A percentile compares a stretch with the other conserved stretches of the same genome.
phyloP scores from a whole-genome alignment of 1,140 invertebrate genomes.

The Copidosoma floridanum region DNA sequence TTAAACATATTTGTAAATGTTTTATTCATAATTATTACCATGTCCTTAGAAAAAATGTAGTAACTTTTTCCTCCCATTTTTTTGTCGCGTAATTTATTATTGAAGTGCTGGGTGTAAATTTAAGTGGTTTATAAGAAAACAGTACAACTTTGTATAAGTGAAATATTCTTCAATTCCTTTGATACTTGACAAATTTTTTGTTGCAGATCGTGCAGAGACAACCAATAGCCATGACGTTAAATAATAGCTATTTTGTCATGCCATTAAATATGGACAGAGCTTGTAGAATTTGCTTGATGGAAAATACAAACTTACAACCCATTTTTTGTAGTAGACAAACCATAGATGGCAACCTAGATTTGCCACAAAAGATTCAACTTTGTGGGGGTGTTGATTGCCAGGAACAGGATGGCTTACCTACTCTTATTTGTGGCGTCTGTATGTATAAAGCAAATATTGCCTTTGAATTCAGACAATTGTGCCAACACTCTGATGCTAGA shows the following conservation, averaged over 20 bases:
- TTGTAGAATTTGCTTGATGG: slow-evolving; percentile 50
- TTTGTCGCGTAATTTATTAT: too few relatives aligned
- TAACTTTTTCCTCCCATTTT: too few relatives aligned
- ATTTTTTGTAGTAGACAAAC: slow-evolving; percentile 46
- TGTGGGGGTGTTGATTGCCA: slow-evolving; percentile 51
- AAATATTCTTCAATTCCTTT: background rate
- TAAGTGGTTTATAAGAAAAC: too few relatives aligned
- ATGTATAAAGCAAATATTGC: slow-evolving; percentile 51
- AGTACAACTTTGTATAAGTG: too few relatives aligned
- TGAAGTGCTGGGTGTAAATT: too few relatives aligned
- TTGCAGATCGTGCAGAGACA: slow-evolving; percentile 16
- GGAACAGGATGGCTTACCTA: slow-evolving; percentile 51
- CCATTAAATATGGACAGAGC: slow-evolving; percentile 48
- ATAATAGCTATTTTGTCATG: slow-evolving; percentile 41
- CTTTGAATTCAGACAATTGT: slow-evolving; percentile 51
- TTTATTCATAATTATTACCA: too few relatives aligned
- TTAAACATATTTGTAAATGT: too few relatives aligned
- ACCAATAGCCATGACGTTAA: slow-evolving; percentile 35
- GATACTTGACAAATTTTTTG: slow-evolving; percentile 10
- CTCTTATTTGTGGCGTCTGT: slow-evolving; percentile 50
- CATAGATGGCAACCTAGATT: slow-evolving; percentile 32
- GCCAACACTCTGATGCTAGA: slow-evolving; percentile 50
- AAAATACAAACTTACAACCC: slow-evolving; percentile 44
- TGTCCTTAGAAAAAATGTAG: too few relatives aligned
- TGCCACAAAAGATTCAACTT: slow-evolving; percentile 48